Conservation (phyloP, 2,797 vertebrate species). For the Psittacula echo region DNA sequence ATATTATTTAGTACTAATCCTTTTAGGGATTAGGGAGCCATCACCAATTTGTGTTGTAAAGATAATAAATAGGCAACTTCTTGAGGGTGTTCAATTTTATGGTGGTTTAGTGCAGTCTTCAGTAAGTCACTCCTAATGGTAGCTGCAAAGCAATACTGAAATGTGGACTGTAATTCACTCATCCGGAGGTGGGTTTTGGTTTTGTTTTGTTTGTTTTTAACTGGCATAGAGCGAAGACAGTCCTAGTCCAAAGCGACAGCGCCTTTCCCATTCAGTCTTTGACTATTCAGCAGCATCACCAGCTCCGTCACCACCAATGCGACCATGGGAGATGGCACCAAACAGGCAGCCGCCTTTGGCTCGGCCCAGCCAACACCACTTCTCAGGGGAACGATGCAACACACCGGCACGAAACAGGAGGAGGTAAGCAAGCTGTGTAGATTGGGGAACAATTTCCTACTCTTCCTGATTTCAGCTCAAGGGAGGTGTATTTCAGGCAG, state of each 20-base stretch:
- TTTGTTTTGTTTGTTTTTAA: neutral
- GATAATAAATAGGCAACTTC: neutral
- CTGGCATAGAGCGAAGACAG: slow-evolving; percentile 89
- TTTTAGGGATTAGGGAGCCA: neutral
- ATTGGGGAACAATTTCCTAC: neutral
- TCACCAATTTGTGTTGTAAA: neutral
- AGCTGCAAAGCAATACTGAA: neutral
- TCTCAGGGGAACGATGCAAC: slow-evolving; percentile 94
- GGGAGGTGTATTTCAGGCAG: neutral
- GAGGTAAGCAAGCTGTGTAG: slow-evolving; percentile 79
- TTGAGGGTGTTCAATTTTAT: neutral
- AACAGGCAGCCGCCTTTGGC: slow-evolving; percentile 88
- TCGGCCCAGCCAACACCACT: slow-evolving; percentile 84
- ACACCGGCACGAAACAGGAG: slow-evolving; percentile 93
- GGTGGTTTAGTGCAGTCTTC: neutral
- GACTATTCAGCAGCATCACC: slow-evolving; percentile 89
- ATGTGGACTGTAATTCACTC: neutral
- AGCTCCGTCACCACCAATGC: slow-evolving; percentile 94
- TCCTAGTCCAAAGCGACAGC: slow-evolving; percentile 95
- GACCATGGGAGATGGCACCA: slow-evolving; percentile 95
- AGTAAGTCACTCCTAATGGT: neutral
- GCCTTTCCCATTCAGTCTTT: slow-evolving; percentile 93
- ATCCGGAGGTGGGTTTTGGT: neutral
- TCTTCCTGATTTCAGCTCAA: neutral
- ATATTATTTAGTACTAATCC: neutral